Conservation (phyloP, 2,113 vertebrate species). For the Burhinus bistriatus region DNA sequence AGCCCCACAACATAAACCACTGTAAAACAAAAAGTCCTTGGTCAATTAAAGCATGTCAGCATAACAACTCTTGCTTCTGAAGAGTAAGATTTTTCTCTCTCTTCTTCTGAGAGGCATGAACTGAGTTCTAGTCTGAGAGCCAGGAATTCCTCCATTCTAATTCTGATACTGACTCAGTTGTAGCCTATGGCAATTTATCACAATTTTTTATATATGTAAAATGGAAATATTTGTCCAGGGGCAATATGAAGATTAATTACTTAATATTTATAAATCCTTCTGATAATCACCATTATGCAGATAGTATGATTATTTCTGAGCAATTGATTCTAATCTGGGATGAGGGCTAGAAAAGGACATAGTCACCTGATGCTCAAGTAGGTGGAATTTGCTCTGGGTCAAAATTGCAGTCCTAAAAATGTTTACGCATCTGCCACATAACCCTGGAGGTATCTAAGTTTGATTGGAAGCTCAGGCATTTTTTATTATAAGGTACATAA, state of each 20-base stretch:
- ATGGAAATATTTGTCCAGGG: background rate
- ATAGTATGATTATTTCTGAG: conserved; percentile 4
- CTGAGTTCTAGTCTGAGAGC: background rate
- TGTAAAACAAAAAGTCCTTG: background rate
- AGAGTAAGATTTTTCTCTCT: background rate
- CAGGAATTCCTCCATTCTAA: background rate
- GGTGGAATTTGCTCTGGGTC: background rate
- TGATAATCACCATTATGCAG: conserved; percentile 18
- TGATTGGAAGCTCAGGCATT: background rate
- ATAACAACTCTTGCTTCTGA: background rate
- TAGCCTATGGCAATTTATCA: conserved; percentile 25
- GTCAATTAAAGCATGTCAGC: background rate
- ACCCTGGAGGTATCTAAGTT: background rate
- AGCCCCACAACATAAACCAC: background rate
- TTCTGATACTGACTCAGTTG: background rate
- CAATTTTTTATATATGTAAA: background rate
- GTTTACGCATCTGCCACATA: background rate
- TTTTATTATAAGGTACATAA: background rate
- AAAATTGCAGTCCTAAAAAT: background rate
- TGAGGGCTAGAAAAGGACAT: background rate
- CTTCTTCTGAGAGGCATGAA: background rate
- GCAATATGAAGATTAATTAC: conserved; percentile 26
- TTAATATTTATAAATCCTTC: background rate
- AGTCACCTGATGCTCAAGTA: background rate
- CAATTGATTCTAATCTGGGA: background rate